Conservation (phyloP, 64 coral and sea anemone genomes). For the Actinia tenebrosa region DNA sequence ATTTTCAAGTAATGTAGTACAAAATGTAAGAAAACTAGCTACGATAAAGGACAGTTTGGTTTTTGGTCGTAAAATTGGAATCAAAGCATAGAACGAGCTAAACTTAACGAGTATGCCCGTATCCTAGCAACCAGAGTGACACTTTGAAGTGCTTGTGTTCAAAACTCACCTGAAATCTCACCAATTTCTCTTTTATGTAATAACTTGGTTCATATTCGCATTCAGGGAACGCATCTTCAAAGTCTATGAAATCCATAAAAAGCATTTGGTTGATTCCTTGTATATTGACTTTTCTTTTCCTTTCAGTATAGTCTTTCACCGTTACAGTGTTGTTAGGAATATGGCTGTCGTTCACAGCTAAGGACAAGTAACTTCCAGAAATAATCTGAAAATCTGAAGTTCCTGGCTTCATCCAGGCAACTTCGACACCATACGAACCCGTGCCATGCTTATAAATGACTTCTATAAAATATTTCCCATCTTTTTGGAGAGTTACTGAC, state of each 20-base stretch:
- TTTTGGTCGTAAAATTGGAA: too few relatives aligned
- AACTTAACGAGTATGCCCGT: neutral
- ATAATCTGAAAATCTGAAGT: conserved; percentile 35
- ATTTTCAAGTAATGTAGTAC: too few relatives aligned
- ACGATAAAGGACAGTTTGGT: too few relatives aligned
- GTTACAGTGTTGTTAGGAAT: conserved; percentile 38
- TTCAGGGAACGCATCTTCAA: conserved; percentile 12
- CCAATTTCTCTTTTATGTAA: conserved; percentile 58
- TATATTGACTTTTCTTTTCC: neutral
- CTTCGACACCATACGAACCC: conserved; percentile 42
- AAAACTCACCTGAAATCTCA: conserved; percentile 69
- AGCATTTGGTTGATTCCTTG: conserved; percentile 18
- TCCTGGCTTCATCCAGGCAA: conserved; percentile 39
- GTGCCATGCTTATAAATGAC: conserved; percentile 57
- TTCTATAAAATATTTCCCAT: conserved; percentile 45
- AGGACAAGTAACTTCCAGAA: conserved; percentile 22
- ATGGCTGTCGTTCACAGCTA: conserved; percentile 54
- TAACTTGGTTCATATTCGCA: conserved; percentile 82
- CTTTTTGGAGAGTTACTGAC: conserved; percentile 25
- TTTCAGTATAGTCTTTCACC: conserved; percentile 36
- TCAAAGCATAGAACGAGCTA: too few relatives aligned
- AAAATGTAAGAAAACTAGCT: too few relatives aligned
- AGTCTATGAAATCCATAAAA: conserved; percentile 34
- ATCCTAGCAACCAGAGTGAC: neutral
- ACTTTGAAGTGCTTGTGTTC: neutral